Evolutionary conservation across 2,888 invertebrate species (phyloP), one percentile per base, ranked within the genome.

Genomic region (Lycocerus yunnanus): DNA sequence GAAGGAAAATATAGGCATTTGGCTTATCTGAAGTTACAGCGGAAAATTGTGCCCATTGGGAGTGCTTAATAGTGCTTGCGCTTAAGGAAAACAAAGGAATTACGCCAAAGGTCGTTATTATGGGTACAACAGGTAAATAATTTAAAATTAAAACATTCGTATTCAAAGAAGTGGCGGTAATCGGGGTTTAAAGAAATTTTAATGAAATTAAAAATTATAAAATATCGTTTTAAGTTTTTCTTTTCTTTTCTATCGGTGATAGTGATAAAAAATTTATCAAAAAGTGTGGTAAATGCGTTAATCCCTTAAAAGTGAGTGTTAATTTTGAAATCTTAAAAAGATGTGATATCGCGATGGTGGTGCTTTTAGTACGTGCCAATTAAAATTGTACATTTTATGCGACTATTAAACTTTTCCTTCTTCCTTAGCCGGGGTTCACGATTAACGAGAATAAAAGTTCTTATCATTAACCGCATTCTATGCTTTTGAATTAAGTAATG

Each of bases 391-490:
- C 43, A 43, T 43, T 43, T 43, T 43, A 43, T 43, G 43, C 43
- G 43, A 43, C 43, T 43, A 43, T 43, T 43, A 43, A 43, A 74
- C 68, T 71, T 74, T 73, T 68, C 60, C 18, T 60, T 66, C 63
- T 66, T 68, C 58, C 61, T 69, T 16, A 67, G 66, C 2, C n/a
- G n/a, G 6, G 68, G 70, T 66, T 70, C 66, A 70, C 70, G 70
- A 74, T 74, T 73, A 74, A 68, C 74, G 70, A 66, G 68, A 69
- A 67, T 71, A 74, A 68, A 74, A 74, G 60, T 75, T 72, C 75
- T 75, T 75, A 72, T 72, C 72, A 60, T 75, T 75, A 71, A 68
- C 75, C 71, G 71, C 68, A 69, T 74, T 74, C 68, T 71, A 69
- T 71, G 71, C 71, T 68, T 74, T 68, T 73, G 70, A 70, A 73